Conservation (phyloP, 2,888 invertebrate genomes). For the Caenorhabditis panamensis region DNA sequence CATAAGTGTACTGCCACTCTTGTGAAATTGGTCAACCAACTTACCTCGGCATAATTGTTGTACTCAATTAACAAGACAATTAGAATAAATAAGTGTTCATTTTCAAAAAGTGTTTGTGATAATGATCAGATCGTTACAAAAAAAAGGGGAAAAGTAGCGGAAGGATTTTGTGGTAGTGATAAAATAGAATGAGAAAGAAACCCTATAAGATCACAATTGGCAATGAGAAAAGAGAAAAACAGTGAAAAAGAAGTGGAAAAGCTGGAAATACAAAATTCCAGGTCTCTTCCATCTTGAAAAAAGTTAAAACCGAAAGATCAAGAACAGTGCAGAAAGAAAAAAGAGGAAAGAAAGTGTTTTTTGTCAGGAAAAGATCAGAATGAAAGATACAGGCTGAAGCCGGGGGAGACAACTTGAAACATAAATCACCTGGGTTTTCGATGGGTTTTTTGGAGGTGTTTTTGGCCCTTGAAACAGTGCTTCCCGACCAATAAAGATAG, state of each 20-base stretch:
- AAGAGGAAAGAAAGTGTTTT: constrained; percentile 18
- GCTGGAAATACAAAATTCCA: no score
- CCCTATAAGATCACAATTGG: constrained; percentile 64
- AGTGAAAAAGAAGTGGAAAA: constrained; percentile 13
- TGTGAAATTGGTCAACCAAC: constrained; percentile 45
- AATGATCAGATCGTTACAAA: constrained; percentile 1
- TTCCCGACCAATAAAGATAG: constrained; percentile 6
- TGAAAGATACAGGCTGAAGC: constrained; percentile 31
- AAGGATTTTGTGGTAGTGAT: constrained; percentile 34
- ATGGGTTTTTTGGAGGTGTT: background rate
- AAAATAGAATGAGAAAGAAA: constrained; percentile 47
- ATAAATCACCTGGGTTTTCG: constrained; percentile 42
- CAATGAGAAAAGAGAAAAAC: constrained; percentile 52
- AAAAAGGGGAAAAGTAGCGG: constrained; percentile 23
- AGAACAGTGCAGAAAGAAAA: background rate
- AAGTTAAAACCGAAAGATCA: constrained; percentile 8
- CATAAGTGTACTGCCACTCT: constrained; percentile 58
- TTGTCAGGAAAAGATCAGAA: constrained; percentile 29
- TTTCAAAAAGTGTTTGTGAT: background rate
- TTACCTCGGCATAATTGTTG: constrained; percentile 14
- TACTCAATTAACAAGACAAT: background rate
- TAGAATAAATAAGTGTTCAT: constrained; percentile 12
- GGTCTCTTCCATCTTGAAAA: no score
- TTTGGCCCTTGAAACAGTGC: background rate
- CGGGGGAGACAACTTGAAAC: constrained; percentile 21